A percentile compares a stretch with the other conserved stretches of the same genome.
phyloP scores from a whole-genome alignment of 1,140 invertebrate species.

The Zaprionus nigranus region DNA sequence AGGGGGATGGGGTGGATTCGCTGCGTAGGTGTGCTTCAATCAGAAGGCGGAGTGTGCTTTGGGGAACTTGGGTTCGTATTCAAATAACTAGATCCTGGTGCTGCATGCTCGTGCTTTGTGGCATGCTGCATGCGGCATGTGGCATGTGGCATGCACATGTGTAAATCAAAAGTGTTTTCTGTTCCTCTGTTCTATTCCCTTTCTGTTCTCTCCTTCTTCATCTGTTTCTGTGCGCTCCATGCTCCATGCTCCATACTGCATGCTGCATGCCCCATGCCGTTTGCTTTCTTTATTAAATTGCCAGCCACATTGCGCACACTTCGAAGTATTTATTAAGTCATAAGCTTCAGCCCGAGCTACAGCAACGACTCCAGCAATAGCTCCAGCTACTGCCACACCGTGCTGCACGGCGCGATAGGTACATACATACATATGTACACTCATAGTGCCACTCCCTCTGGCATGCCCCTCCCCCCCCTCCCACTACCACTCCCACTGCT shows the following conservation, averaged over 20 bases:
- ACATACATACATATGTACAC: constrained; percentile 17
- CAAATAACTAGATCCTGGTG: constrained; percentile 19
- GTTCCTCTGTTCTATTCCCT: not conserved
- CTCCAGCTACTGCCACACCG: constrained; percentile 13
- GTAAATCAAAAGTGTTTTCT: constrained; percentile 49
- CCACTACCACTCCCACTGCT: not conserved
- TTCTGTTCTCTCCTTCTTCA: not conserved
- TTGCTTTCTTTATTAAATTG: constrained; percentile 80
- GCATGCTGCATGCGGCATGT: constrained; percentile 20
- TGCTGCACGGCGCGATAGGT: constrained; percentile 20
- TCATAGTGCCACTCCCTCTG: constrained; percentile 2
- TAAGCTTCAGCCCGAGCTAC: constrained; percentile 48
- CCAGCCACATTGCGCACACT: constrained; percentile 74
- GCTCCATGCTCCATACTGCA: not conserved
- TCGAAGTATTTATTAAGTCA: constrained; percentile 80
- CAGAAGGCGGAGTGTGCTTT: constrained; percentile 6
- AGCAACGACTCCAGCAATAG: not conserved
- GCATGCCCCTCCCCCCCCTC: not conserved
- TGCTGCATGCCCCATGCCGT: constrained; percentile 48
- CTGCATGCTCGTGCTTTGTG: not conserved
- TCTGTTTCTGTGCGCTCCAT: not conserved
- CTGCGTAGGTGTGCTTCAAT: constrained; percentile 20
- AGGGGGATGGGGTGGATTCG: too few species aligned
- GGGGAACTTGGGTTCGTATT: constrained; percentile 25
- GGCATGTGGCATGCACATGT: constrained; percentile 35